These are phyloP conservation scores for Mesitornis unicolor DNA, from an alignment of 2,113 vertebrate genomes.

Conservation along the genomic window DNA sequence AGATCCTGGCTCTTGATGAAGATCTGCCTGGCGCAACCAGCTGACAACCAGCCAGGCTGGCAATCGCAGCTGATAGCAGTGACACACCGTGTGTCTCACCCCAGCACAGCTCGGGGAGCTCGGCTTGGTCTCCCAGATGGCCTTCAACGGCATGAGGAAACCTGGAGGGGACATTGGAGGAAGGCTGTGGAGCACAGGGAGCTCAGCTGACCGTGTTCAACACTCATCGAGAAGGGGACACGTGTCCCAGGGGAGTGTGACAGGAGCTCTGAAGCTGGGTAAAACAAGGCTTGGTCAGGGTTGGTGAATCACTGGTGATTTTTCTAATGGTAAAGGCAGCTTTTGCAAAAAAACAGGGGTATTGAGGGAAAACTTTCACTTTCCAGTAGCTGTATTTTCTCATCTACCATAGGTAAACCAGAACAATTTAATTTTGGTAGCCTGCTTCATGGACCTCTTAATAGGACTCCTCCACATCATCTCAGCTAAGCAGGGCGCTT, in stretches of 20 bases:
- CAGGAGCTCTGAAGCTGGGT: not conserved
- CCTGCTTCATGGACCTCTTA: not conserved
- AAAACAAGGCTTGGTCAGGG: not conserved
- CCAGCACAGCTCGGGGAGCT: not conserved
- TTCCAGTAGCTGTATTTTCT: not conserved
- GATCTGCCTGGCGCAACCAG: not conserved
- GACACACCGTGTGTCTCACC: not conserved
- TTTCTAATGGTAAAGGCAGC: not conserved
- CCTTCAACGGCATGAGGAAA: not conserved
- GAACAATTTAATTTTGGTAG: not conserved
- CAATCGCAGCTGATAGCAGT: not conserved
- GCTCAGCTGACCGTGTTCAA: not conserved
- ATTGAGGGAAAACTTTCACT: not conserved
- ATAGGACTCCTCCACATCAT: not conserved
- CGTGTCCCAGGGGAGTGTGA: rapidly evolving
- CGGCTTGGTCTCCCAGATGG: not conserved
- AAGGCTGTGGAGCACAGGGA: not conserved
- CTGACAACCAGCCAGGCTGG: not conserved
- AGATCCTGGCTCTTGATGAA: not conserved
- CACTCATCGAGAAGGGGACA: not conserved
- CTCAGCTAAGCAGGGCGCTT: not conserved
- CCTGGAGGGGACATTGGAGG: not conserved
- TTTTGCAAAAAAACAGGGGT: not conserved
- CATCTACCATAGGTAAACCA: not conserved
- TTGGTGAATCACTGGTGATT: not conserved